phyloP scores from a whole-genome alignment of 2,888 invertebrate genomes.

The Liodrosophila aerea region DNA sequence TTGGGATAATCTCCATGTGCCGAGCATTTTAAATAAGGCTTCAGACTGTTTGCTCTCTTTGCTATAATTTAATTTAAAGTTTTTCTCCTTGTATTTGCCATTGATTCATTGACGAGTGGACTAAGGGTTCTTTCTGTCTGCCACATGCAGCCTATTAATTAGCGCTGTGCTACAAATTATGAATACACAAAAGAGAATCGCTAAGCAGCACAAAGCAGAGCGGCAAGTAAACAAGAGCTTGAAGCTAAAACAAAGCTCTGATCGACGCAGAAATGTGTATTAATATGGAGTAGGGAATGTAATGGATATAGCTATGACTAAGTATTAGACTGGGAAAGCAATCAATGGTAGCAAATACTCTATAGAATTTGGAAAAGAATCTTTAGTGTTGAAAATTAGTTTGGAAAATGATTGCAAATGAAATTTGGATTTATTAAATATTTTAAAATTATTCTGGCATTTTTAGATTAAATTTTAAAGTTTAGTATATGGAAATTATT shows the following conservation, averaged over 20 bases:
- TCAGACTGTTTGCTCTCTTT: constrained; percentile 9
- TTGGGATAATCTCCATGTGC: constrained; percentile 38
- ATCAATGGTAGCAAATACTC: too few species aligned
- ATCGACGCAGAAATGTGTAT: too few species aligned
- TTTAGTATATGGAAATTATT: too few species aligned
- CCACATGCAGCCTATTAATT: constrained; percentile 50
- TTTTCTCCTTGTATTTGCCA: constrained; percentile 8
- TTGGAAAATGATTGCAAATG: too few species aligned
- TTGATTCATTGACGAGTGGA: constrained; percentile 35
- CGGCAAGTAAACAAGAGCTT: constrained; percentile 2
- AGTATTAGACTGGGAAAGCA: too few species aligned
- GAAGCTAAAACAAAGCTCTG: too few species aligned
- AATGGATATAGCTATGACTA: too few species aligned
- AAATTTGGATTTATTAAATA: too few species aligned
- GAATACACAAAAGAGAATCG: constrained; percentile 13
- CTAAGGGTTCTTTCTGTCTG: constrained; percentile 2
- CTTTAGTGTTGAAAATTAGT: too few species aligned
- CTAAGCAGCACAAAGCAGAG: constrained; percentile 19
- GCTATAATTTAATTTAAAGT: constrained; percentile 34
- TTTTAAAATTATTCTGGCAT: too few species aligned
- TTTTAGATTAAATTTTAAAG: too few species aligned
- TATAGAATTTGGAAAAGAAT: too few species aligned
- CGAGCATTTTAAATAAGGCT: constrained; percentile 40
- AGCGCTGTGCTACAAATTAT: constrained; percentile 35
- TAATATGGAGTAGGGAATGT: background rate